Conservation (phyloP, 2,797 vertebrate genomes). For the Labeo calbasu region DNA sequence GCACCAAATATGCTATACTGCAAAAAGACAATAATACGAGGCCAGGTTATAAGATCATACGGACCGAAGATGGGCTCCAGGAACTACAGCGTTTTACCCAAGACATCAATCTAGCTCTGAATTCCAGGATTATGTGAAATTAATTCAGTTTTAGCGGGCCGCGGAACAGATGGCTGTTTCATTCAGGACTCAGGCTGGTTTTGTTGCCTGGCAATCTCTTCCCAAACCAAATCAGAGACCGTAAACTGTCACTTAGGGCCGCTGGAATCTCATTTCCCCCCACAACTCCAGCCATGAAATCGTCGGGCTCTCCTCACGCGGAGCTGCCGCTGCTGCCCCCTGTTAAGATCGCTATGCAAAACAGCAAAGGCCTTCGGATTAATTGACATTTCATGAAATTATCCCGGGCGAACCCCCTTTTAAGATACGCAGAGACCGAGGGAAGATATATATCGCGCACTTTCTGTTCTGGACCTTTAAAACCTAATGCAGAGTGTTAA, state of each 20-base stretch:
- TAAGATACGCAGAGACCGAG: conserved; percentile 23
- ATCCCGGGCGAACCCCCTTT: conserved; percentile 42
- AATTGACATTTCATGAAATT: conserved; percentile 62
- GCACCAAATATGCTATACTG: conserved; percentile 19
- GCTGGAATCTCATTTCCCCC: conserved; percentile 74
- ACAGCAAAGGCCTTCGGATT: conserved; percentile 55
- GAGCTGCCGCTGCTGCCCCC: conserved; percentile 53
- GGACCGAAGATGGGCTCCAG: conserved; percentile 46
- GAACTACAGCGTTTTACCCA: conserved; percentile 45
- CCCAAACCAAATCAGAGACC: conserved; percentile 77
- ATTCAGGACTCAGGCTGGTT: conserved; percentile 77
- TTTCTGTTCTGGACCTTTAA: conserved; percentile 1
- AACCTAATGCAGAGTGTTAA: conserved; percentile 2
- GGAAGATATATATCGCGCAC: neutral
- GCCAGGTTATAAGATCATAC: conserved; percentile 46
- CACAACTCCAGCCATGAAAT: conserved; percentile 62
- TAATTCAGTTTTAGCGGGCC: conserved; percentile 75
- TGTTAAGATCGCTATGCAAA: conserved; percentile 53
- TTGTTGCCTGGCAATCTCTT: conserved; percentile 76
- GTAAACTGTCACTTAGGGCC: conserved; percentile 79
- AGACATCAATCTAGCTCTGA: conserved; percentile 66
- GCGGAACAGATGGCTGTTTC: conserved; percentile 78
- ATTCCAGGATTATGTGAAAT: conserved; percentile 78
- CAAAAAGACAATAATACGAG: conserved; percentile 24
- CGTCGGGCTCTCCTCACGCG: conserved; percentile 61